Evolutionary conservation across 2,113 vertebrate species (phyloP), one percentile per base, ranked within the genome.

Genomic region (Mohoua ochrocephala): DNA sequence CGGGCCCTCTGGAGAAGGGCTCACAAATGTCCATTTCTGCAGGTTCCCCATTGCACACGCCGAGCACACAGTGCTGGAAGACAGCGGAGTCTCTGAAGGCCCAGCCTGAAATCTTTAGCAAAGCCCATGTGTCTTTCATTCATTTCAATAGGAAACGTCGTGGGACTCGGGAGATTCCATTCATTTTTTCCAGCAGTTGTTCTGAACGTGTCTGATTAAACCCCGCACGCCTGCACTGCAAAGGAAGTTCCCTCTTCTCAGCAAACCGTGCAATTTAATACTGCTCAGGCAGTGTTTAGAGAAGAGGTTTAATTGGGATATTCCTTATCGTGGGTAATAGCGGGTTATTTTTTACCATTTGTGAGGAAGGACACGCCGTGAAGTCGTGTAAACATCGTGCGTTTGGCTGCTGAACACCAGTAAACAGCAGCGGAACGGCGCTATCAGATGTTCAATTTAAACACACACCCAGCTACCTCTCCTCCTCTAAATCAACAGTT

Each of bases 401-500:
- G 68, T 49, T 90, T 80, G 56, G 87, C 56, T 88, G 80, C n/a
- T 27, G 76, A 50, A 37, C 92, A 50, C 52, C 77, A 16, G 89
- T 91, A 95, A 96, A 96, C 53, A 95, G 67, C 74, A 2, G 64
- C 92, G 16, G 77, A 94, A 41, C 45, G 2, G 19, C 47, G 7
- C 84, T 42, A 49, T 89, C 94, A 93, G 91, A 93, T 85, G 95
- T 91, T 94, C 96, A 56, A 67, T 94, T 96, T 96, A 91, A 93
- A 84, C 87, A 84, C 92, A 73, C 50, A 84, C 85, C 74, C 91
- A 75, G 82, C 71, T 89, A 96, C 85, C 80, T 96, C 76, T 93
- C 93, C 86, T 91, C 74, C 81, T 96, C 87, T 96, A 97, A 96
- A 96, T 96, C 96, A 97, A 93, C 96, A 97, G 90, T 93, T 94